These are phyloP conservation scores for Lophotis ruficrista DNA, from an alignment of 2,113 vertebrate species.

Conservation along the genomic window DNA sequence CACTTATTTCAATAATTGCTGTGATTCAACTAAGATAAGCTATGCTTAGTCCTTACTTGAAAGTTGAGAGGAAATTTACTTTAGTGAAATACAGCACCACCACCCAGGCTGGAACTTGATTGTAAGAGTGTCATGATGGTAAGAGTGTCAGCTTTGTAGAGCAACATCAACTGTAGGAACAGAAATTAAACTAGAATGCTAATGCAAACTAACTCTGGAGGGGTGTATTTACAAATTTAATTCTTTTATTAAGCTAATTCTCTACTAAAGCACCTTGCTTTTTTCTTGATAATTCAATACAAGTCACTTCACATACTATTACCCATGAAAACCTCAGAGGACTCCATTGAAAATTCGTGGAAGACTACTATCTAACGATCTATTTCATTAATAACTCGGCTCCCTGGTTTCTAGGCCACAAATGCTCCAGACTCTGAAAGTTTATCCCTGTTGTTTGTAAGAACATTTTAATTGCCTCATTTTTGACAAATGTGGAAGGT, in stretches of 20 bases:
- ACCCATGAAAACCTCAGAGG: neutral
- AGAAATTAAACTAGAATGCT: neutral
- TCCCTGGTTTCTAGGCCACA: neutral
- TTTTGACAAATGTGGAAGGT: neutral
- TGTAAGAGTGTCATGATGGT: neutral
- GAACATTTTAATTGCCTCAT: neutral
- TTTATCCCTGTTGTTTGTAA: neutral
- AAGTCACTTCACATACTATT: constrained; percentile 3
- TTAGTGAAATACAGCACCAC: neutral
- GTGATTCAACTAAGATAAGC: neutral
- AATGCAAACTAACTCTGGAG: neutral
- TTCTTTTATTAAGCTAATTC: constrained; percentile 20
- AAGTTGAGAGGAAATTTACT: neutral
- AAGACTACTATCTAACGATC: constrained; percentile 13
- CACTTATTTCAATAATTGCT: neutral
- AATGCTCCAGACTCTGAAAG: neutral
- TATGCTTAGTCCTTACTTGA: neutral
- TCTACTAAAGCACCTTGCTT: neutral
- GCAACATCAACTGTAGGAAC: neutral
- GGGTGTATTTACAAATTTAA: constrained; percentile 8
- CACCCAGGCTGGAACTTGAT: neutral
- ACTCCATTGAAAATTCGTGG: constrained; percentile 32
- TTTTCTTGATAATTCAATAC: constrained; percentile 1
- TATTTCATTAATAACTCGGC: constrained; percentile 17
- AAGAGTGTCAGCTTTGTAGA: neutral